phyloP scores from a whole-genome alignment of 2,888 invertebrate genomes.

The Lutraria lutraria region DNA sequence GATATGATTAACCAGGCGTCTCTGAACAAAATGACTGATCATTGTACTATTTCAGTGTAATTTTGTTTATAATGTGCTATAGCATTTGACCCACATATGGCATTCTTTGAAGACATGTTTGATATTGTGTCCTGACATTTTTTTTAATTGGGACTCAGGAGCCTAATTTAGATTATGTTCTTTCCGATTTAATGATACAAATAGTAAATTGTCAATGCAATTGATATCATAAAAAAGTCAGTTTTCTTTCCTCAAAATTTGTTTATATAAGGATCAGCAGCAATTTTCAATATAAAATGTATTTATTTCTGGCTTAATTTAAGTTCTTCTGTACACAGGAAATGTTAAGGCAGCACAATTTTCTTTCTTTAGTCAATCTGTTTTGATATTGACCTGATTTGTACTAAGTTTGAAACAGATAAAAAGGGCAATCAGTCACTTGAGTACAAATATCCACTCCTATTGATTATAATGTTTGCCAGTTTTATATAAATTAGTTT shows the following conservation, averaged over 20 bases:
- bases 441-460: constrained; percentile 1
- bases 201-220: background rate
- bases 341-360: background rate
- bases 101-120: no score
- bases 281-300: background rate
- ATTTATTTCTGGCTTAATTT: background rate
- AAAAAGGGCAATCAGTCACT: background rate
- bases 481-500: background rate
- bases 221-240: background rate
- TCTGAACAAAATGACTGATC: background rate
- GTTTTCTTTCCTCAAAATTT: no score
- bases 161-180: background rate
- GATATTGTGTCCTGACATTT: no score
- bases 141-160: background rate
- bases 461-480: background rate
- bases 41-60: background rate
- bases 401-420: background rate
- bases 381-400: background rate
- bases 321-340: background rate
- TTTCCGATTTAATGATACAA: background rate
- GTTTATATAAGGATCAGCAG: no score
- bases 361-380: constrained; percentile 4
- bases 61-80: background rate
- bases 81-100: background rate
- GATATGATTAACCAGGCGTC: background rate